A percentile compares a stretch with the other conserved stretches of the same genome.
phyloP scores from a whole-genome alignment of 2,113 vertebrate species.

The Corydoras sp. region DNA sequence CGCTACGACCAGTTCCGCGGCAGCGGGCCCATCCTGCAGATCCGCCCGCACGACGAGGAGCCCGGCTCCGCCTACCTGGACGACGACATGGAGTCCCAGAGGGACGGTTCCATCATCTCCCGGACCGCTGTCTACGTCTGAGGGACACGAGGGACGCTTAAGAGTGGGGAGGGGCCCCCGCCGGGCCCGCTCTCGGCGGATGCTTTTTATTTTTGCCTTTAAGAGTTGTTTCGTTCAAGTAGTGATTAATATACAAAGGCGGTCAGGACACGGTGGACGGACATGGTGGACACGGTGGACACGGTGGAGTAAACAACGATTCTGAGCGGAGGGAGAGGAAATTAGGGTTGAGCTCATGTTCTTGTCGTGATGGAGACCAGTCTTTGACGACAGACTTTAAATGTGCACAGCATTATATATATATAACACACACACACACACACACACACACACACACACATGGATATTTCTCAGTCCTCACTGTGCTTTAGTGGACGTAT shows the following conservation, averaged over 20 bases:
- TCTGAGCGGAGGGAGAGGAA: no score
- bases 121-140: slow-evolving; percentile 84
- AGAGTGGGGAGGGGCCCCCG: slow-evolving; percentile 43
- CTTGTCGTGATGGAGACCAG: no score
- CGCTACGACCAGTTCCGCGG: slow-evolving; percentile 66
- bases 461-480: slow-evolving; percentile 1
- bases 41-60: slow-evolving; percentile 56
- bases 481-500: slow-evolving; percentile 14
- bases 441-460: slow-evolving; percentile 21
- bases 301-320: no score
- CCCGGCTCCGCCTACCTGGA: slow-evolving; percentile 64
- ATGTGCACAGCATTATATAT: slow-evolving; percentile 28
- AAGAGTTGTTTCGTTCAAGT: no score
- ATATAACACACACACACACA: no score
- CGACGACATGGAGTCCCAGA: slow-evolving; percentile 88
- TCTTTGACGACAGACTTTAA: slow-evolving; percentile 9
- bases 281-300: no score
- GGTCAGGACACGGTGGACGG: no score
- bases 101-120: slow-evolving; percentile 85
- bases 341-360: no score
- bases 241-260: no score
- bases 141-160: slow-evolving; percentile 36
- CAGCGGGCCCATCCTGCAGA: slow-evolving; percentile 65
- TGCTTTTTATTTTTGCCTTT: slow-evolving; percentile 17
- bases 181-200: slow-evolving; percentile 73